Evolutionary conservation across 1,140 invertebrate species (phyloP), one percentile per base, ranked within the genome.

Genomic region (Aphelinus atriplicis): DNA sequence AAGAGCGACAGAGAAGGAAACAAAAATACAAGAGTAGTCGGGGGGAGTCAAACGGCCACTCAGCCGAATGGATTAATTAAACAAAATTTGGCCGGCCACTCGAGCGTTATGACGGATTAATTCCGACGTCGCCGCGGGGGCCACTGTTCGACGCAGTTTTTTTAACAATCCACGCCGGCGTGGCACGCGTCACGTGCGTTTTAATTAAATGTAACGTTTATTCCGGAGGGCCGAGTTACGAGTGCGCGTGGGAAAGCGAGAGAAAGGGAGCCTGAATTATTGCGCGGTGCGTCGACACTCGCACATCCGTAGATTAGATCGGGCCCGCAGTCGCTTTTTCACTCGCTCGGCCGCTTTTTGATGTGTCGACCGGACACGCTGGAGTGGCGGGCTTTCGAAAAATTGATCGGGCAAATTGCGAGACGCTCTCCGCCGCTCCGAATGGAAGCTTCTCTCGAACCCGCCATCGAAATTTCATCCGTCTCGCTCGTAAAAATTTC

Each of bases 191-290:
- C 60, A 9, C 58, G 57, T 10, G 47, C 56, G 63, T 62, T 73
- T 73, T 73, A 73, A 73, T 73, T 73, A 73, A 73, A 73, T 67
- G 56, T 73, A 73, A 67, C 71, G 71, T 67, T 73, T 73, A 73
- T 73, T 66, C 47, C 61, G 10, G 26, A 26, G 26, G 26, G 26
- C 26, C 26, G 26, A 26, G 26, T 26, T 26, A 26, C 26, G 26
- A 26, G 26, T 26, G 26, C 26, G 26, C 26, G 26, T 0, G 26
- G 26, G 26, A 26, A 26, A 26, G 43, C 53, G 55, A 47, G 66
- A 57, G 53, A 43, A 26, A 26, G 67, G 43, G 57, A 7, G 55
- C 26, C 45, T 73, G 71, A 73, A 67, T 73, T 73, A 73, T 73
- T 67, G 64, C 71, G 47, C 63, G 71, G 58, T 60, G 58, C 48